Evolutionary conservation across 2,888 invertebrate species (phyloP).

Genomic region (Malthinus seriepunctatus): DNA sequence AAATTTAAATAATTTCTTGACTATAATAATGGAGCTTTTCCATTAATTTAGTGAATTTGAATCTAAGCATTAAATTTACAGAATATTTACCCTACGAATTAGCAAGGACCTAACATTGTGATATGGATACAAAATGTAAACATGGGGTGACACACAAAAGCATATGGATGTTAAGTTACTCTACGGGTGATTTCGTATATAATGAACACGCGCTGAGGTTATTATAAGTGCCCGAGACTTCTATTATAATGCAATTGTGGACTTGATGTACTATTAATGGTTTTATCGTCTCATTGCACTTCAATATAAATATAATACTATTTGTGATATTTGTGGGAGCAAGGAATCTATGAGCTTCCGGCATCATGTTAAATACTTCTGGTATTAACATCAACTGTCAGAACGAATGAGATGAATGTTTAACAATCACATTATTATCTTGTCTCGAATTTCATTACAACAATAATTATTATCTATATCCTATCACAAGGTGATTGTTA

Average conservation of each 20-base stretch:
- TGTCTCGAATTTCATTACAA: no score
- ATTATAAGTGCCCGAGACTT: constrained; percentile 42
- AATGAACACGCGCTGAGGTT: constrained; percentile 46
- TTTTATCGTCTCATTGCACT: constrained; percentile 44
- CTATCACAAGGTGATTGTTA: no score
- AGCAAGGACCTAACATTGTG: constrained; percentile 49
- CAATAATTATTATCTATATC: no score
- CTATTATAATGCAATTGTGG: constrained; percentile 47
- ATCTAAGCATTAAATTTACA: not conserved
- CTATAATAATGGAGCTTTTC: no score
- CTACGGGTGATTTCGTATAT: constrained; percentile 35
- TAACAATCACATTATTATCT: no score
- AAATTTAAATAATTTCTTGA: no score
- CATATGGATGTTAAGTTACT: constrained; percentile 36
- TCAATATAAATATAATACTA: constrained; percentile 25
- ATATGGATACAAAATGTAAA: constrained; percentile 49
- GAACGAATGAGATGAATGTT: no score
- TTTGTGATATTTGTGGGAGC: constrained; percentile 11
- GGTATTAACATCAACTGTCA: not conserved
- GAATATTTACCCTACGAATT: constrained; percentile 42
- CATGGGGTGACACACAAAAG: constrained; percentile 41
- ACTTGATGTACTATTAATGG: constrained; percentile 46
- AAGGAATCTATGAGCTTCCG: constrained; percentile 15
- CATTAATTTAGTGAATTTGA: no score
- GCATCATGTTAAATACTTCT: constrained; percentile 20